These are phyloP conservation scores for Buteo buteo DNA, from an alignment of 2,113 vertebrate species.

Conservation along the genomic window DNA sequence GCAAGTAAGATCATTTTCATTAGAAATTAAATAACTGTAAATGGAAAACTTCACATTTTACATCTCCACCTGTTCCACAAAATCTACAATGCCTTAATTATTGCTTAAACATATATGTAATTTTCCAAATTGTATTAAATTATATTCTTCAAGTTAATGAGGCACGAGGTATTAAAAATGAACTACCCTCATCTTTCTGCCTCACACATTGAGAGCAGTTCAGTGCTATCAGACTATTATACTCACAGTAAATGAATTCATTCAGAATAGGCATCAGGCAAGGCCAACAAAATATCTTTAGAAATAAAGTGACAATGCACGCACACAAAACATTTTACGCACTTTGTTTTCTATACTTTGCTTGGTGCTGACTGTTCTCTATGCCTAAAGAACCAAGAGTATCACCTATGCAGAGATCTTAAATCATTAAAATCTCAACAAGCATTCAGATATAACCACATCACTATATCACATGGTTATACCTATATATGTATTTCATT, in stretches of 20 bases:
- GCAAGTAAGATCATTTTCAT: neutral
- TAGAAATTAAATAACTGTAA: neutral
- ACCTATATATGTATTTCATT: neutral
- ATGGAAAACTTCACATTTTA: neutral
- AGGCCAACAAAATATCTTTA: neutral
- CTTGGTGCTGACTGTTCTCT: neutral
- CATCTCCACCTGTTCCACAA: neutral
- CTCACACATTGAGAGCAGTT: neutral
- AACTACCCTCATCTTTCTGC: neutral
- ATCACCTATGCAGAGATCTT: neutral
- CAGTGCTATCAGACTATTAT: neutral
- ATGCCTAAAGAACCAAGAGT: neutral
- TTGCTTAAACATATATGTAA: neutral
- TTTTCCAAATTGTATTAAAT: neutral
- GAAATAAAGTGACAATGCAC: neutral
- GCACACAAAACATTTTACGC: neutral
- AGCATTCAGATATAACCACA: neutral
- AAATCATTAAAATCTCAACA: neutral
- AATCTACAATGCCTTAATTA: neutral
- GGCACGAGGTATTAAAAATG: neutral
- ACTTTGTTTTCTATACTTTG: neutral
- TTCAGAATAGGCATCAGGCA: neutral
- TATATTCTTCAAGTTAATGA: neutral
- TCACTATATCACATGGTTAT: rapidly evolving
- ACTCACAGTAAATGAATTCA: neutral